Percentiles rank a stretch among this genome's conserved stretches.
These are phyloP conservation scores for Pseudochromis fuscus DNA, from an alignment of 2,797 vertebrate genomes.

Conservation along the genomic window DNA sequence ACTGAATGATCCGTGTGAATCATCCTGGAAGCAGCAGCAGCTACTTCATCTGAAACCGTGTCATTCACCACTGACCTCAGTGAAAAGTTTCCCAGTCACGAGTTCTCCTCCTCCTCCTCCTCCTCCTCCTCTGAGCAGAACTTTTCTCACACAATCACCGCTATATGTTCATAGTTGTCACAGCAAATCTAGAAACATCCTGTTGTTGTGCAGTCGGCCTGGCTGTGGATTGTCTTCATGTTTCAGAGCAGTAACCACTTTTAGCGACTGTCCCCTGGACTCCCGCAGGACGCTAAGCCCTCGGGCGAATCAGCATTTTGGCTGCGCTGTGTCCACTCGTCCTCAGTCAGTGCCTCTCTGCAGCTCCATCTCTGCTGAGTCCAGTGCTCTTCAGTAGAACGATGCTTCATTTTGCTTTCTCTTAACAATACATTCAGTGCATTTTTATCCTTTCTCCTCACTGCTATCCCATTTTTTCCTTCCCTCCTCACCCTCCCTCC, in stretches of 20 bases:
- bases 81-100: conserved; percentile 19
- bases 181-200: conserved; percentile 35
- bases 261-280: conserved; percentile 51
- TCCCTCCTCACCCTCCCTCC: conserved; percentile 29
- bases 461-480: conserved; percentile 26
- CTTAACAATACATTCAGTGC: conserved; percentile 38
- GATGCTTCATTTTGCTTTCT: conserved; percentile 33
- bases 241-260: conserved; percentile 43
- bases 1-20: background rate
- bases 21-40: conserved; percentile 1
- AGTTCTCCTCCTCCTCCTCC: background rate
- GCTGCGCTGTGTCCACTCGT: conserved; percentile 15
- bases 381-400: conserved; percentile 26
- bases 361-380: conserved; percentile 39
- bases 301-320: conserved; percentile 41
- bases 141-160: conserved; percentile 26
- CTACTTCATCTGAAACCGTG: conserved; percentile 5
- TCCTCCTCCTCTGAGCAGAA: too few species aligned
- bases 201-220: conserved; percentile 29
- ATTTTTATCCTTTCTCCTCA: conserved; percentile 33
- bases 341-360: conserved; percentile 22
- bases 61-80: conserved; percentile 1
- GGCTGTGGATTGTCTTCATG: conserved; percentile 23
- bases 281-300: conserved; percentile 39
- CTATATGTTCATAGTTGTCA: conserved; percentile 31